Evolutionary conservation across 1,140 invertebrate species (phyloP), one percentile per base, ranked within the genome.

Genomic region (Phenacoccus solenopsis): DNA sequence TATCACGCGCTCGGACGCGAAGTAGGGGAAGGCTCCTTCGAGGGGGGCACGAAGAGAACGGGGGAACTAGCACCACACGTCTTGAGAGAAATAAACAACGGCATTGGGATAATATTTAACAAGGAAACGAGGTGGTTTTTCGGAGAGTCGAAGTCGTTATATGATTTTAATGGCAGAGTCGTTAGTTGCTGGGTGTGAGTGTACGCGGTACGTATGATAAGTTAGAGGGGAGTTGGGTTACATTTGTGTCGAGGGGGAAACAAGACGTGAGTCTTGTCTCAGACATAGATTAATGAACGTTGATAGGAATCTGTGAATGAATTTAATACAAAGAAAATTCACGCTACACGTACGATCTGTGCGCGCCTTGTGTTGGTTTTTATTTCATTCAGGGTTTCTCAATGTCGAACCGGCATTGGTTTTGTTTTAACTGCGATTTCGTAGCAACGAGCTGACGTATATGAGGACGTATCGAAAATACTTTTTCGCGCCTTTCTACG

Each of bases 261-360:
- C 59, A 27, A 64, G 59, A 64, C 59, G 22, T 64, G 25, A 64
- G 59, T 64, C 59, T 64, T 64, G 59, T 64, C 59, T 64, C 59
- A 64, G 59, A 64, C 59, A 64, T 64, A 64, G 59, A 64, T 64
- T 64, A 64, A 64, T 64, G 59, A 64, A 64, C 59, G 59, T 64
- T 64, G 59, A 64, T 64, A 64, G 59, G 59, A 64, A 64, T 64
- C 59, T 64, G 59, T 64, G 59, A 64, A 64, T 64, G 59, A 64
- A 64, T 64, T 64, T 64, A 64, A 64, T 64, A 64, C 59, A 64
- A 64, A 64, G 59, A 64, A 64, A 64, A 64, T 64, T 64, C 59
- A 64, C 59, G 59, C 59, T 64, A 64, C 59, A 64, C 59, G 59
- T 64, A 64, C 59, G 20, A 64, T 13, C 59, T 20, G 59, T 64